These are phyloP conservation scores for Ectemnius continuus DNA, from an alignment of 2,888 invertebrate genomes.

Conservation along the genomic window DNA sequence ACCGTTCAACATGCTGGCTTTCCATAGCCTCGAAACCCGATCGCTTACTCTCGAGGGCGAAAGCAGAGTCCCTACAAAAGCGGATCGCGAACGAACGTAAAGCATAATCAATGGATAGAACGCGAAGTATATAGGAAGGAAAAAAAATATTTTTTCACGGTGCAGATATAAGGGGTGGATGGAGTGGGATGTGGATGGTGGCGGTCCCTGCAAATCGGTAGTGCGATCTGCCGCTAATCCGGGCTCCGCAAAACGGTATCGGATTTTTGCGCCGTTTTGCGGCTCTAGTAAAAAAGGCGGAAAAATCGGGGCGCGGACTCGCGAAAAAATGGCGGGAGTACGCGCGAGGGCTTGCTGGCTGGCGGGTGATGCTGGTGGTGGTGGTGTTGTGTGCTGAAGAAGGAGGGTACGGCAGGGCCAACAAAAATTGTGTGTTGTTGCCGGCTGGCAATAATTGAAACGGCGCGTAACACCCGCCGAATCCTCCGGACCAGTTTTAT, in stretches of 20 bases:
- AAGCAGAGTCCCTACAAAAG: no score
- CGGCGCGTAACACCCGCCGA: conserved; percentile 74
- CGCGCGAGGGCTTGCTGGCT: background rate
- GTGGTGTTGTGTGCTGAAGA: conserved; percentile 48
- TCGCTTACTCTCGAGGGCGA: no score
- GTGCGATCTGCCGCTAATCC: conserved; percentile 66
- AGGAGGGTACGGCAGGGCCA: conserved; percentile 65
- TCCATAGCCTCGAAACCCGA: no score
- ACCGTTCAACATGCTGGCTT: no score
- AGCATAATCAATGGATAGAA: background rate
- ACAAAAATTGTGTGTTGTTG: conserved; percentile 69
- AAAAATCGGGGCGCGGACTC: conserved; percentile 55
- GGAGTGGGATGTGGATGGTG: background rate
- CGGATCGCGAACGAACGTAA: no score
- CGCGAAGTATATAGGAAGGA: background rate
- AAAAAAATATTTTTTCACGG: conserved; percentile 3
- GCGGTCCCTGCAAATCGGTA: conserved; percentile 49
- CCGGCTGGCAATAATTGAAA: conserved; percentile 72
- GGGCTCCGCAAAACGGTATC: conserved; percentile 72
- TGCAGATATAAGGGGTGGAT: background rate
- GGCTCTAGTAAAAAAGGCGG: conserved; percentile 60
- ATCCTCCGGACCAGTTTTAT: conserved; percentile 74
- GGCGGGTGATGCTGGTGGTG: background rate
- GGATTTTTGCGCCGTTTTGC: conserved; percentile 69
- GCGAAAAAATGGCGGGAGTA: conserved; percentile 13